Evolutionary conservation across 1,140 invertebrate species (phyloP), one percentile per base, ranked within the genome.

Genomic region (Palaemon carinicauda): DNA sequence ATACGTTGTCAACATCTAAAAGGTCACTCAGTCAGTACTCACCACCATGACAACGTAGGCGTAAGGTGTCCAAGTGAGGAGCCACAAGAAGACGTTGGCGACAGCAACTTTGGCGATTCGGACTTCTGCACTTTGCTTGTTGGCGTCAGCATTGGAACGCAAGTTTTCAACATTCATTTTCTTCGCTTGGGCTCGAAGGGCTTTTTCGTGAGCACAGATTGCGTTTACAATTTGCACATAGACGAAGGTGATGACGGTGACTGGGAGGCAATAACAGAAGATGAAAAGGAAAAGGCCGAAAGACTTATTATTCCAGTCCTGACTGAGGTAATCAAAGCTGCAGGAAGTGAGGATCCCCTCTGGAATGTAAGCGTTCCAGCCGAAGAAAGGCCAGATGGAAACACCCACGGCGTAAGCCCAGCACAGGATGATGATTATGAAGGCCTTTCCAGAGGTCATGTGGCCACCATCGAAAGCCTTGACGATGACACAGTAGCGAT

Each of bases 181-280:
- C 88, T 91, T 91, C n/a, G 91, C 91, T 77, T 92, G 91, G 54
- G 90, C 90, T n/a, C 90, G 79, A 88, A 93, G 91, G 80, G 92
- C 91, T 56, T 91, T 90, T 84, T 93, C 92, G 89, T 93, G 93
- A 24, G 90, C 90, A 17, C 89, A 90, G 41, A 93, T 92, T 27
- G 93, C 91, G 21, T 89, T 89, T 31, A 92, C 90, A 82, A 93
- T 93, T 81, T 91, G 89, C 74, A 89, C 90, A 90, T 93, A 93
- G 83, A 91, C 92, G 88, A 91, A 91, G 52, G 91, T 71, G 65
- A 90, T 89, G 69, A 86, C 9, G n/a, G 74, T 51, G 21, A 90
- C 60, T 9, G 90, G 90, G 21, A 90, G 1, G 29, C 54, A 65
- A 54, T 86, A 90, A 87, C 84, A 88, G 77, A 89, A 86, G 54